Evolutionary conservation across 2,113 vertebrate genomes (phyloP).

Genomic region (Megaceryle torquata): DNA sequence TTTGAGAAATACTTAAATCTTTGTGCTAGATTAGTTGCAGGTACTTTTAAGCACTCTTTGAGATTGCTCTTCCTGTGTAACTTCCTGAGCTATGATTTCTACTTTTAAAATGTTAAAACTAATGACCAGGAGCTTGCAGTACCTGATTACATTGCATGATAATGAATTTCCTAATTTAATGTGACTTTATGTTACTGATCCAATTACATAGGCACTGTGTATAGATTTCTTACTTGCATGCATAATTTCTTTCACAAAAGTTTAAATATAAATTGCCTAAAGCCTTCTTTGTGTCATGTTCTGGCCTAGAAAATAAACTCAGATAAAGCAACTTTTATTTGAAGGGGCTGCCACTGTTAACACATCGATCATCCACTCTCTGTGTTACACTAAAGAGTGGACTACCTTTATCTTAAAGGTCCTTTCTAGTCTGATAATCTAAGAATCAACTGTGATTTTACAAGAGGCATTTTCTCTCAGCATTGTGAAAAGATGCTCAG

Average conservation of each 20-base stretch:
- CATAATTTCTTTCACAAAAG: not conserved
- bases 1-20: constrained; percentile 13
- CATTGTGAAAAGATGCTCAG: not conserved
- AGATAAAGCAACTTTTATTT: not conserved
- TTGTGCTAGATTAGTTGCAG: not conserved
- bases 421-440: not conserved
- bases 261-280: not conserved
- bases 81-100: not conserved
- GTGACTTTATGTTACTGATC: not conserved
- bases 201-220: not conserved
- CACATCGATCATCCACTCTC: not conserved
- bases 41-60: not conserved
- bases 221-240: not conserved
- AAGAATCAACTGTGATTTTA: not conserved
- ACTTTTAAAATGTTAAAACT: not conserved
- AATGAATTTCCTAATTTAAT: constrained; percentile 8
- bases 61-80: not conserved
- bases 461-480: not conserved
- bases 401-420: not conserved
- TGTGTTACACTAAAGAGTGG: not conserved
- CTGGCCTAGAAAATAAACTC: not conserved
- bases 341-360: not conserved
- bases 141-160: constrained; percentile 11
- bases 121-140: not conserved
- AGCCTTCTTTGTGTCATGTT: not conserved